These are phyloP conservation scores for Baronia brevicornis DNA, from an alignment of 2,888 invertebrate species.

Conservation along the genomic window DNA sequence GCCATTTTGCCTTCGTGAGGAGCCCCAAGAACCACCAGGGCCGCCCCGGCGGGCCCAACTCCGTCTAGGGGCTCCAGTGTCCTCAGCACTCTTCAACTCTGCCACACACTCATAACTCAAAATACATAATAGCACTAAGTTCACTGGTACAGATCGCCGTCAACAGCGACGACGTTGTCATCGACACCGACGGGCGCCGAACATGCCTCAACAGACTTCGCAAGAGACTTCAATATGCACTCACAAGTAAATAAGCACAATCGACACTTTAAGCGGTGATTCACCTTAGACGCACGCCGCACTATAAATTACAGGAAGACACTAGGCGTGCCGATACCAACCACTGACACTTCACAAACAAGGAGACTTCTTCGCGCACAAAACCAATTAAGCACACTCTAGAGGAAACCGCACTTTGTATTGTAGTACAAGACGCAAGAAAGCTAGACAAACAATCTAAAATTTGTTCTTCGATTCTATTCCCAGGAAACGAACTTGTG, in stretches of 20 bases:
- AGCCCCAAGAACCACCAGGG: constrained; percentile 76
- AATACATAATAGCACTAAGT: constrained; percentile 62
- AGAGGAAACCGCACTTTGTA: constrained; percentile 41
- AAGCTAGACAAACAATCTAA: constrained; percentile 55
- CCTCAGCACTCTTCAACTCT: constrained; percentile 69
- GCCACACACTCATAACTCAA: constrained; percentile 75
- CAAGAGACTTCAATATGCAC: constrained; percentile 66
- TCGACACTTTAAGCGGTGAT: constrained; percentile 65
- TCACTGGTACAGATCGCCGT: constrained; percentile 59
- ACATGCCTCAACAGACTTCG: constrained; percentile 71
- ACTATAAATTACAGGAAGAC: constrained; percentile 48
- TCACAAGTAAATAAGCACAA: constrained; percentile 70
- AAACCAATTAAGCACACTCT: constrained; percentile 47
- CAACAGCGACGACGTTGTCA: constrained; percentile 62
- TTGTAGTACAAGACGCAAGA: constrained; percentile 40
- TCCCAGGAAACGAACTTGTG: constrained; percentile 76
- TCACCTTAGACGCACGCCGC: constrained; percentile 60
- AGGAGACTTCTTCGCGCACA: constrained; percentile 48
- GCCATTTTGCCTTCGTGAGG: constrained; percentile 80
- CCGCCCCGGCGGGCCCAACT: constrained; percentile 77
- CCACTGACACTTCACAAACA: constrained; percentile 54
- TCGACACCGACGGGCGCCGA: constrained; percentile 63
- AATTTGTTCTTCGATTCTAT: constrained; percentile 56
- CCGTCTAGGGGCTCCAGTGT: constrained; percentile 79
- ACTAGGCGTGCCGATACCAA: constrained; percentile 47